Evolutionary conservation across 2,113 vertebrate genomes (phyloP).

Genomic region (Paradoxurus hermaphroditus): DNA sequence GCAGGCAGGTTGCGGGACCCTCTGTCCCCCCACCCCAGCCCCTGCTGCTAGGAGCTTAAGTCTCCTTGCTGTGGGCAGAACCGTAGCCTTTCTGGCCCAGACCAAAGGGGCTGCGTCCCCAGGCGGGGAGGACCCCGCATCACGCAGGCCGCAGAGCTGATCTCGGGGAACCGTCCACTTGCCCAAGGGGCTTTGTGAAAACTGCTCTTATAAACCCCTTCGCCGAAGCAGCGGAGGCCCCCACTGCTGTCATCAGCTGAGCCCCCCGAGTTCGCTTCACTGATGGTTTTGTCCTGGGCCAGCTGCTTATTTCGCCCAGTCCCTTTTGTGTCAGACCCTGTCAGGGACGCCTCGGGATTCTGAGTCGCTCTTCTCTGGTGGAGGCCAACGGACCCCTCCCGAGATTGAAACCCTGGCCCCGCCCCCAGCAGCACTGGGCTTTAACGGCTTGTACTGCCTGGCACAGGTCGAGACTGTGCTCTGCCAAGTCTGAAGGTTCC

Average conservation of each 20-base stretch:
- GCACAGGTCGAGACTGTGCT: rapidly evolving
- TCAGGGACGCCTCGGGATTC: neutral
- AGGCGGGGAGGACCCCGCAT: neutral
- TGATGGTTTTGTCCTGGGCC: neutral
- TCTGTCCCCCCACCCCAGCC: neutral
- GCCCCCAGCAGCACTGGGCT: neutral
- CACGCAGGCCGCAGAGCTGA: rapidly evolving
- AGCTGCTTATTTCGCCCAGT: neutral
- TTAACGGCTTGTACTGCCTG: neutral
- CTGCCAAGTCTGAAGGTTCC: rapidly evolving
- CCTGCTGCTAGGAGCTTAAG: neutral
- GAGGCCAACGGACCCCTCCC: too few species aligned
- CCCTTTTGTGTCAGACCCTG: neutral
- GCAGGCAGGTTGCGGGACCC: neutral
- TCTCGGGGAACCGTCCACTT: neutral
- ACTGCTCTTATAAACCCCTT: neutral
- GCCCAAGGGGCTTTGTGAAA: neutral
- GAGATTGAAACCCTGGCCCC: neutral
- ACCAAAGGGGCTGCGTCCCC: neutral
- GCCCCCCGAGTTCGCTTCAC: neutral
- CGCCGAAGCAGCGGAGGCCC: rapidly evolving
- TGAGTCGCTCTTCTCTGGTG: neutral
- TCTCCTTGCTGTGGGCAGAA: neutral
- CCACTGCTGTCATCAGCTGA: rapidly evolving
- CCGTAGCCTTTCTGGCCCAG: neutral